Conservation (phyloP, 2,797 vertebrate species). For the Kryptopterus vitreolus region DNA sequence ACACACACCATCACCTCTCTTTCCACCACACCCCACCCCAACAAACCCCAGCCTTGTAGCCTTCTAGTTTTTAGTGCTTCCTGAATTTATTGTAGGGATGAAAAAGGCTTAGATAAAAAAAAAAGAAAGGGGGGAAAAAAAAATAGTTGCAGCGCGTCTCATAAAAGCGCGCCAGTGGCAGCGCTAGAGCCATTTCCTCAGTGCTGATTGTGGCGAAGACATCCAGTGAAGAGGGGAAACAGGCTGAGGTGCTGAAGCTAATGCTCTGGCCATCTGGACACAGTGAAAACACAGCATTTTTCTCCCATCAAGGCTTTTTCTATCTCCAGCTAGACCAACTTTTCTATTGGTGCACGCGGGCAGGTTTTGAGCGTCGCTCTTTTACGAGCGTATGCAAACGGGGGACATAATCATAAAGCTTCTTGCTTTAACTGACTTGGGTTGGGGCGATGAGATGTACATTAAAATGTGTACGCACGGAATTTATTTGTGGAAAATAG, state of each 20-base stretch:
- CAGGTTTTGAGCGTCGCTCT: conserved; percentile 28
- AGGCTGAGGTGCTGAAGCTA: conserved; percentile 62
- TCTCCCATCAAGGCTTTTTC: conserved; percentile 34
- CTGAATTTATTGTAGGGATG: conserved; percentile 41
- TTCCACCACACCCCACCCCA: conserved; percentile 40
- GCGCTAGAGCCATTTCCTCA: conserved; percentile 67
- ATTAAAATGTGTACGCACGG: conserved; percentile 36
- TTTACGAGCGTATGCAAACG: conserved; percentile 46
- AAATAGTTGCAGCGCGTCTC: conserved; percentile 65
- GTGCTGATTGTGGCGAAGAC: conserved; percentile 63
- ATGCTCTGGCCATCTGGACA: conserved; percentile 68
- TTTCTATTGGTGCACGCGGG: conserved; percentile 53
- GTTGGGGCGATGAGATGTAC: conserved; percentile 38
- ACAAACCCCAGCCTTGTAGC: conserved; percentile 48
- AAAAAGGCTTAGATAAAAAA: conserved; percentile 58
- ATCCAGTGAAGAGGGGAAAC: conserved; percentile 67
- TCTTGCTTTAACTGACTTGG: conserved; percentile 42
- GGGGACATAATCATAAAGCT: conserved; percentile 54
- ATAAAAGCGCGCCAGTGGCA: conserved; percentile 70
- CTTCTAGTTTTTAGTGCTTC: conserved; percentile 57
- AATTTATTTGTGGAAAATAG: neutral
- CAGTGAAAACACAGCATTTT: conserved; percentile 59
- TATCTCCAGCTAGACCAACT: conserved; percentile 36
- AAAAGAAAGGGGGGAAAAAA: conserved; percentile 5
- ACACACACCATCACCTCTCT: too few relatives aligned